A percentile compares a stretch with the other conserved stretches of the same genome.
These are phyloP conservation scores for Bombus superbus DNA, from an alignment of 1,140 invertebrate species.

Conservation along the genomic window DNA sequence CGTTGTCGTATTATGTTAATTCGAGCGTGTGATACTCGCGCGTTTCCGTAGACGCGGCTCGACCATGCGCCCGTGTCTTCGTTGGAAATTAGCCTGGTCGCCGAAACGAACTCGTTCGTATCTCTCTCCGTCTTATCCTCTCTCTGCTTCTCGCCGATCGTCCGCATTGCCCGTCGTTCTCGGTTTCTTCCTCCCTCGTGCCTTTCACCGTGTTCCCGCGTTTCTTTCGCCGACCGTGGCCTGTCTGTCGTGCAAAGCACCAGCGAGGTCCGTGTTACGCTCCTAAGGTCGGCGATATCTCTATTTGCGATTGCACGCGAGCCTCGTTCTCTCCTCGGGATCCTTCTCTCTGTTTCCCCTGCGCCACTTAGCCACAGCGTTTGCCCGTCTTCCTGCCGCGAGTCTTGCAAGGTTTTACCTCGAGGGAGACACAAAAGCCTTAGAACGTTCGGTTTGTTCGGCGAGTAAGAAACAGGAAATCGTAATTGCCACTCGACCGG, in stretches of 20 bases:
- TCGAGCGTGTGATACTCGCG: constrained; percentile 2
- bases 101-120: background rate
- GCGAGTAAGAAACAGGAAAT: constrained; percentile 50
- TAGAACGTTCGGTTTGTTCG: constrained; percentile 9
- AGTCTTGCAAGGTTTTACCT: background rate
- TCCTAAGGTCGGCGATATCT: constrained; percentile 65
- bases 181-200: constrained; percentile 3
- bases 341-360: constrained; percentile 6
- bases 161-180: constrained; percentile 20
- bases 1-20: constrained; percentile 67
- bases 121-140: background rate
- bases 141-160: background rate
- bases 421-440: constrained; percentile 34
- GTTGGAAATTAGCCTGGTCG: constrained; percentile 23
- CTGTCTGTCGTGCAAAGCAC: constrained; percentile 18
- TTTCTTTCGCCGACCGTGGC: background rate
- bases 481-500: constrained; percentile 35
- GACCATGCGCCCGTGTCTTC: constrained; percentile 17
- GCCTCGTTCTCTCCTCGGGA: constrained; percentile 23
- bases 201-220: background rate
- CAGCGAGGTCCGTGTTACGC: constrained; percentile 28
- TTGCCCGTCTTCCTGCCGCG: background rate
- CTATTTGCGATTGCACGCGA: constrained; percentile 72
- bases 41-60: background rate
- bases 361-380: background rate